Evolutionary conservation across 2,888 invertebrate species (phyloP).

Genomic region (Dexiosoma caninum): DNA sequence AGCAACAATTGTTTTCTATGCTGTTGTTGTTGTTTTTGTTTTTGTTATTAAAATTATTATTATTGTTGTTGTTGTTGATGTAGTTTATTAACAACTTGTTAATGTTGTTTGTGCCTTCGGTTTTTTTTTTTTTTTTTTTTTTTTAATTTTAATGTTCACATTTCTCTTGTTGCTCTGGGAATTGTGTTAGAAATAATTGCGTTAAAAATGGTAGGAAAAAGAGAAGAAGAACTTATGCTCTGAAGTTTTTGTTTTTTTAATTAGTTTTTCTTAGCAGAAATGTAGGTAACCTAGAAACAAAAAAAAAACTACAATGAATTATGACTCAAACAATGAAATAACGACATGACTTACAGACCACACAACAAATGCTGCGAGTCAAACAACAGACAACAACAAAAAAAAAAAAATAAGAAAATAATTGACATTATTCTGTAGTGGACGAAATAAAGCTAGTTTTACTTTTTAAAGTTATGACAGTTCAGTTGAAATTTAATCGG

Average conservation of each 20-base stretch:
- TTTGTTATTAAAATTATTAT: too few species aligned
- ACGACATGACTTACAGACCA: not conserved
- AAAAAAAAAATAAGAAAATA: too few species aligned
- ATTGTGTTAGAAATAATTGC: conserved; percentile 46
- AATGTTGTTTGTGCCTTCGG: conserved; percentile 14
- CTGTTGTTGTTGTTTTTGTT: not conserved
- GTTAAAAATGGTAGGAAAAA: conserved; percentile 34
- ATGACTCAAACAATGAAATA: conserved; percentile 3
- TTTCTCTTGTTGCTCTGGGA: conserved; percentile 12
- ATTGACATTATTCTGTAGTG: not conserved
- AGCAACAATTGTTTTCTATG: conserved; percentile 5
- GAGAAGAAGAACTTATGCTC: not conserved
- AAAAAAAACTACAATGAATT: conserved; percentile 1
- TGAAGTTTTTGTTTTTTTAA: not conserved
- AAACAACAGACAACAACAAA: too few species aligned
- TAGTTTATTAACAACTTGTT: conserved; percentile 33
- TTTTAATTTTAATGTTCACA: not conserved
- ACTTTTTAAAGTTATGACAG: not conserved
- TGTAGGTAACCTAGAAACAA: conserved; percentile 46
- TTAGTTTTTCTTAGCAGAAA: conserved; percentile 15
- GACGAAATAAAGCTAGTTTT: not conserved
- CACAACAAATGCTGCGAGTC: not conserved
- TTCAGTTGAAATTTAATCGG: not conserved
- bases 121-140: not conserved
- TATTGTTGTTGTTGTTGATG: not conserved